phyloP scores from a whole-genome alignment of 2,113 vertebrate species.

The Calyptomena viridis region DNA sequence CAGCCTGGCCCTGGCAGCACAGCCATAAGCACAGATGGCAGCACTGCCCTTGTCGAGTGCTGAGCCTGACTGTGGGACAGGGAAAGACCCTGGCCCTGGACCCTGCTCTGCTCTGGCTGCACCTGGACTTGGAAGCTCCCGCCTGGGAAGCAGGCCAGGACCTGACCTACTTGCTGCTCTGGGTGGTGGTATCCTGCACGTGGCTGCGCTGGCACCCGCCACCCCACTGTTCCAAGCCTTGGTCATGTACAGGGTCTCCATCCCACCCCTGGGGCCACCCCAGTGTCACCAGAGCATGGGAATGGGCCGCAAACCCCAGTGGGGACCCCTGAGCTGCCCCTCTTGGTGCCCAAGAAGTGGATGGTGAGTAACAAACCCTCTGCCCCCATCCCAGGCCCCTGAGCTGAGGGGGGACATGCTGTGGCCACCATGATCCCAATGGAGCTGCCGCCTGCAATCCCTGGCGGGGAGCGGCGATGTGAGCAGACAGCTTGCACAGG shows the following conservation, averaged over 20 bases:
- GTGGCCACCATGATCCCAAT: accelerated
- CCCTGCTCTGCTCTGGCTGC: not conserved
- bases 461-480: not conserved
- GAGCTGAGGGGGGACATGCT: accelerated
- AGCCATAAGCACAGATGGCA: not conserved
- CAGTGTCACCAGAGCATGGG: accelerated
- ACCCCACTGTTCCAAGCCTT: accelerated
- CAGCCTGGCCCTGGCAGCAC: not conserved
- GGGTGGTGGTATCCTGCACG: not conserved
- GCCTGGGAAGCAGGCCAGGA: not conserved
- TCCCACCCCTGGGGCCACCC: not conserved
- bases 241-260: accelerated
- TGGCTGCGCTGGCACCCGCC: not conserved
- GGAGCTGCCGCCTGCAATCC: not conserved
- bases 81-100: not conserved
- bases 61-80: not conserved
- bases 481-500: constrained; percentile 42
- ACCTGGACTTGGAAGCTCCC: not conserved
- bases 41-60: not conserved
- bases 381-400: not conserved
- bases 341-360: accelerated
- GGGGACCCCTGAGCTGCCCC: accelerated
- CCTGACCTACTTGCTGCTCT: constrained; percentile 54
- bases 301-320: accelerated
- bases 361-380: accelerated